Evolutionary conservation across 2,113 vertebrate species (phyloP), one percentile per base, ranked within the genome.

Genomic region (Salvelinus alpinus): DNA sequence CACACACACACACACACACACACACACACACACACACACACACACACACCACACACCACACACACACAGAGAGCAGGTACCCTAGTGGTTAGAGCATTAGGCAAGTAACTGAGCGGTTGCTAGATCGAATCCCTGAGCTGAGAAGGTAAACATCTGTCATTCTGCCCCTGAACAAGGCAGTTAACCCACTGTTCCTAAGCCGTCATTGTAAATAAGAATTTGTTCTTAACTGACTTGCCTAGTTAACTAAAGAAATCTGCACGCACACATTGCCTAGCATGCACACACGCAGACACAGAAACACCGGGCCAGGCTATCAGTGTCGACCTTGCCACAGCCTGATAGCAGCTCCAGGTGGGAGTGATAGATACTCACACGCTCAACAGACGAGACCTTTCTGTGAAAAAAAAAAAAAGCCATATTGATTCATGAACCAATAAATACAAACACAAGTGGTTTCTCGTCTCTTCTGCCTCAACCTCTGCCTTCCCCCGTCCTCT

Each of bases 381-480:
- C 88, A 84, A 88, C 86, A 88, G 82, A 82, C 79, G 38, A 59
- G 82, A 38, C 82, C 78, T 88, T 90, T 84, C 90, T 90, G 87
- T 82, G 87, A 84, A 82, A 91, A 92, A 87, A 86, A 82, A 80
- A 91, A 90, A 90, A 89, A 91, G 87, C 88, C 86, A 59, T 88
- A 91, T 88, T 93, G 91, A 93, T 94, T 90, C 84, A 86, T 90
- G 84, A 92, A 85, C 87, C 91, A 96, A 91, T 94, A 94, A 95
- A 93, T 93, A 91, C 87, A 89, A 89, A 89, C 89, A 85, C 91
- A 84, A 91, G 84, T 90, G 84, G 78, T 88, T 91, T 85, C 75
- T 80, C 72, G 74, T 78, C 68, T 25, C 73, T 75, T 78, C 70
- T 29, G 76, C 83, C 85, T 62, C 29, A 27, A 51, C 25, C 48